phyloP scores from a whole-genome alignment of 1,140 invertebrate species.

The Pachyrhynchus sulphureomaculatus region DNA sequence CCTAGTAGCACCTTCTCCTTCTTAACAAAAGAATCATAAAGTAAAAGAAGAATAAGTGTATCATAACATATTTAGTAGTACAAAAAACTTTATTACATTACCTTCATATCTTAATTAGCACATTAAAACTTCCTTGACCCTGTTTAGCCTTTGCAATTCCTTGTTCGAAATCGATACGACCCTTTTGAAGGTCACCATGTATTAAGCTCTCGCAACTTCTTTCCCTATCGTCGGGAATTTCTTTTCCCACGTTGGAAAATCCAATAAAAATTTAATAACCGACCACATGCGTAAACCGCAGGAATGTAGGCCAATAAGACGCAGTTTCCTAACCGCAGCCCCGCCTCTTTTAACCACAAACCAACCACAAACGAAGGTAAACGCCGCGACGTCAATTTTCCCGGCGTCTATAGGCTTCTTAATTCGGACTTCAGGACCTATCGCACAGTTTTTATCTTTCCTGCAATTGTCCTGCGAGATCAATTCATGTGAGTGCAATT shows the following conservation, averaged over 20 bases:
- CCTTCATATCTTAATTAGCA: too few relatives aligned
- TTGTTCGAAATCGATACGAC: too few relatives aligned
- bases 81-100: too few relatives aligned
- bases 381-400: constrained; percentile 48
- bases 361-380: constrained; percentile 55
- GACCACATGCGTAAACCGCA: constrained; percentile 54
- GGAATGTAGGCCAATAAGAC: constrained; percentile 49
- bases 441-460: constrained; percentile 18
- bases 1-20: too few relatives aligned
- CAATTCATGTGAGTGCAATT: too few relatives aligned
- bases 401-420: constrained; percentile 44
- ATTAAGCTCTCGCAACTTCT: background rate
- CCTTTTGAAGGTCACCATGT: too few relatives aligned
- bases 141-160: too few relatives aligned
- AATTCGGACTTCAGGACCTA: constrained; percentile 31
- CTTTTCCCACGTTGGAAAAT: constrained; percentile 1
- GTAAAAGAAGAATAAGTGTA: too few relatives aligned
- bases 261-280: constrained; percentile 54
- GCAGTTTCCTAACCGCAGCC: constrained; percentile 49
- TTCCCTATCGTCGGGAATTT: background rate
- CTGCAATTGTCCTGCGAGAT: too few relatives aligned
- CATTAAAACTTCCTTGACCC: too few relatives aligned
- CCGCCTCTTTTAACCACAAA: constrained; percentile 55
- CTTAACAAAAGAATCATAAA: too few relatives aligned
- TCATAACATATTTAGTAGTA: too few relatives aligned